phyloP scores from a whole-genome alignment of 1,140 invertebrate genomes.

The Calephelis virginiensis region DNA sequence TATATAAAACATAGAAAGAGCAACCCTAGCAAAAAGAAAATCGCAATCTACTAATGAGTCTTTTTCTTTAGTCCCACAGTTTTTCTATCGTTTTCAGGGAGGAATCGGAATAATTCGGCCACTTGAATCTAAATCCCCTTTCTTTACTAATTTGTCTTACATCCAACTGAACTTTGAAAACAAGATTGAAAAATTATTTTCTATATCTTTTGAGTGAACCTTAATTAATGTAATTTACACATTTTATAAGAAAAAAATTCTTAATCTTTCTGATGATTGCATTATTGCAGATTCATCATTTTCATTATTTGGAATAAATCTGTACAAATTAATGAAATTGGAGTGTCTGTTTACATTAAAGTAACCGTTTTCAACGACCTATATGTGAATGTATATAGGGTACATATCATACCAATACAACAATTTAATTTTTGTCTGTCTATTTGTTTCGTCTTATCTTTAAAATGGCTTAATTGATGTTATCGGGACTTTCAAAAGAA shows the following conservation, averaged over 20 bases:
- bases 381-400: no score
- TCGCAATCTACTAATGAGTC: slow-evolving; percentile 56
- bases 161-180: not conserved
- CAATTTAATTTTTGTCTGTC: no score
- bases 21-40: slow-evolving; percentile 40
- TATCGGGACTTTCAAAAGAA: no score
- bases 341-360: no score
- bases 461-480: no score
- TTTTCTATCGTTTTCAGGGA: slow-evolving; percentile 41
- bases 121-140: slow-evolving; percentile 19
- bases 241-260: not conserved
- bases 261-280: no score
- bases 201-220: not conserved
- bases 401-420: no score
- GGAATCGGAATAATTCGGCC: slow-evolving; percentile 46
- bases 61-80: slow-evolving; percentile 39
- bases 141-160: slow-evolving; percentile 10
- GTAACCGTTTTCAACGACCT: no score
- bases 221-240: not conserved
- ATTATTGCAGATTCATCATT: no score
- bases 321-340: no score
- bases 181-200: not conserved
- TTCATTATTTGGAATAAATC: no score
- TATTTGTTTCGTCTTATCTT: no score
- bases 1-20: slow-evolving; percentile 20